Evolutionary conservation across 2,888 invertebrate genomes (phyloP), one percentile per base, ranked within the genome.

Genomic region (Sphaerophoria rueppellii): DNA sequence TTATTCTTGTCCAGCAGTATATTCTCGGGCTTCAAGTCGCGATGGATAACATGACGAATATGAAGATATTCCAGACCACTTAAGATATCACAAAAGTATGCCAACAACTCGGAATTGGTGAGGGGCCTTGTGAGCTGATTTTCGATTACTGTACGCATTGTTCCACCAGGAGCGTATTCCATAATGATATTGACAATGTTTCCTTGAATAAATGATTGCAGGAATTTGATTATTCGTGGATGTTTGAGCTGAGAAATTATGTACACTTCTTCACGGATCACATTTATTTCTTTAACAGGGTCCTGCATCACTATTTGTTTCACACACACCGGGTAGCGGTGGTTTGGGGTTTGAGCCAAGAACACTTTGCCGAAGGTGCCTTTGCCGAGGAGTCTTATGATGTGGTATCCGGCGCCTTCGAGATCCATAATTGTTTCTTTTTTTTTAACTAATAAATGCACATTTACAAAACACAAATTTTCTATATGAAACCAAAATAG

Each of bases 1-100:
- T 95, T 94, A 60, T 93, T 91, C 0, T 92, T 92, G 52, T 94
- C 95, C 72, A 95, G 93, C 89, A 96, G 94, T 52, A 96, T 94
- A 90, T 96, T 96, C 43, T 95, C 95, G 6, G 95, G 95, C 89
- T 96, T 96, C 86, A 95, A 94, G 89, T 96, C 95, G 12, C 94
- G 90, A 88, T 94, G 94, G 24, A 93, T 91, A 4, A 94, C 92
- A 87, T 90, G 88, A 0, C 91, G 90, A 43, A 91, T 90, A 77
- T 92, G 92, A 61, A 92, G 86, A 77, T 91, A 91, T 72, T 91
- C 91, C 40, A 92, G 60, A 0, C 91, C 92, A 86, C 91, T 91
- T 54, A 90, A 88, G 87, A 91, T 91, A 65, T 93, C 93, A 60
- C 88, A 91, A 72, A 92, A 93, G 77, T 90, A 92, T 79, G 91